These are phyloP conservation scores for Diabrotica undecimpunctata DNA, from an alignment of 1,140 invertebrate species.

Conservation along the genomic window DNA sequence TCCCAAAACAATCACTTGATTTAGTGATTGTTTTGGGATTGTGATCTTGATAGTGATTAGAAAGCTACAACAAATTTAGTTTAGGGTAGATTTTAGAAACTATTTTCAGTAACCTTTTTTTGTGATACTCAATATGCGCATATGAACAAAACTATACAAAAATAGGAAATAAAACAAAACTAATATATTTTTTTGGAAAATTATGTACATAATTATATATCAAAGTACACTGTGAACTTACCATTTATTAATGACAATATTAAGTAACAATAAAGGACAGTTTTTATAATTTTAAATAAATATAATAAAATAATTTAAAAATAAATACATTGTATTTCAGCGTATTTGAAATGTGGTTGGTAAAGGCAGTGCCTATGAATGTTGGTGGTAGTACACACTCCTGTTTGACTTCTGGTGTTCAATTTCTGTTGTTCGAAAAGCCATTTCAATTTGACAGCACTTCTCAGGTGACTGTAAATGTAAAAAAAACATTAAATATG, in stretches of 20 bases:
- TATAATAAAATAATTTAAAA: constrained; percentile 18
- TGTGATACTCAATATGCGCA: too few species aligned
- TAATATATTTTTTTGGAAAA: neutral
- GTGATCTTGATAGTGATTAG: too few species aligned
- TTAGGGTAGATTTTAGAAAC: too few species aligned
- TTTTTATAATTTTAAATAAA: constrained; percentile 15
- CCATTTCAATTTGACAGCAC: constrained; percentile 26
- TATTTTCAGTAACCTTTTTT: too few species aligned
- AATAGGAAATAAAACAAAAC: too few species aligned
- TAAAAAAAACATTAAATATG: neutral
- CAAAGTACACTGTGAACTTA: neutral
- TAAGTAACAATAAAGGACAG: constrained; percentile 11
- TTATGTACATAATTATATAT: neutral
- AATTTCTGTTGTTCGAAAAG: constrained; percentile 11
- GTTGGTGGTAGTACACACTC: constrained; percentile 1
- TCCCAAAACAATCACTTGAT: too few species aligned
- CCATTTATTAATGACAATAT: constrained; percentile 15
- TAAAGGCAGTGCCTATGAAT: constrained; percentile 17
- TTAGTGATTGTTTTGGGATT: too few species aligned
- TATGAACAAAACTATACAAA: too few species aligned
- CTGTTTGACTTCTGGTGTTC: constrained; percentile 18
- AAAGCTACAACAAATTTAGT: too few species aligned
- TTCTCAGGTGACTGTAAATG: constrained; percentile 31
- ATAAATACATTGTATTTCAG: constrained; percentile 19
- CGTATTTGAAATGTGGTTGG: constrained; percentile 4